Conservation (phyloP, 2,113 vertebrate genomes). For the Typhlomys cinereus region DNA sequence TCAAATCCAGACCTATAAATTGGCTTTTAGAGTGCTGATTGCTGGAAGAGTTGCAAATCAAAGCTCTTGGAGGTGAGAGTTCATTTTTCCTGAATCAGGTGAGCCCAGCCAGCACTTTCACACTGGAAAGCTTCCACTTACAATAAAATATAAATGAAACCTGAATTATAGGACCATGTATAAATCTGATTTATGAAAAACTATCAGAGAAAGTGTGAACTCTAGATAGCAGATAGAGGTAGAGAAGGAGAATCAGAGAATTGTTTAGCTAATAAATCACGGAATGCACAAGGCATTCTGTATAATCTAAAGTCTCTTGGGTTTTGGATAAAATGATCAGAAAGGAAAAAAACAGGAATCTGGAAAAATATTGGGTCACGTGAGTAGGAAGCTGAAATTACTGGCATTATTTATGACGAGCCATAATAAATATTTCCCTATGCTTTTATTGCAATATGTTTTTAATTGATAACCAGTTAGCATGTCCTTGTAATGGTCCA, state of each 20-base stretch:
- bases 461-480: conserved; percentile 21
- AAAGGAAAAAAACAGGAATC: conserved; percentile 26
- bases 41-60: conserved; percentile 51
- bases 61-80: conserved; percentile 31
- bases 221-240: neutral
- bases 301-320: conserved; percentile 33
- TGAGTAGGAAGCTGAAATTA: neutral
- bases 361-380: neutral
- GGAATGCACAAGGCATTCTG: neutral
- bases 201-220: conserved; percentile 18
- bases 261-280: conserved; percentile 24
- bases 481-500: neutral
- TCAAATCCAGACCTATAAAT: conserved; percentile 61
- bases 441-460: conserved; percentile 13
- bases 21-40: conserved; percentile 49
- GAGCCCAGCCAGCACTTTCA: conserved; percentile 18
- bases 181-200: conserved; percentile 51
- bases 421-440: conserved; percentile 1
- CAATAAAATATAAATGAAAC: conserved; percentile 41
- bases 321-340: conserved; percentile 29
- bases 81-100: conserved; percentile 43
- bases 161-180: conserved; percentile 24
- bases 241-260: neutral
- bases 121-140: conserved; percentile 44
- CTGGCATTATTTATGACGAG: neutral